Percentiles rank a stretch among this genome's conserved stretches.
Conservation (phyloP, 2,888 invertebrate genomes). For the Pammene aurita region DNA sequence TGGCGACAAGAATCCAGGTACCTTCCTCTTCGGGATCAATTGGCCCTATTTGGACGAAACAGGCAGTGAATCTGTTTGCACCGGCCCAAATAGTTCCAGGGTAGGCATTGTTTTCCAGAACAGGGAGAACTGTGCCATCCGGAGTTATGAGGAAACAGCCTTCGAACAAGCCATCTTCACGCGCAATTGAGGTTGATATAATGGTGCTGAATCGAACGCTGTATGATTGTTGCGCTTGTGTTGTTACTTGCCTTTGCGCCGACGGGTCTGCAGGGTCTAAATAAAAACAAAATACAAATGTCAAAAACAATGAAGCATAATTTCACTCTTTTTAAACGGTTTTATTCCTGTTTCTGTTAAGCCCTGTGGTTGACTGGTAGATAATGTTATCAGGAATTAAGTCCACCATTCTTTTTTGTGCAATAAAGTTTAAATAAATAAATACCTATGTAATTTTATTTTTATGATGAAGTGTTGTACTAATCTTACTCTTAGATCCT, state of each 20-base stretch:
- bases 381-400: too few species aligned
- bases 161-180: constrained; percentile 35
- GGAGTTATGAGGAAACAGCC: constrained; percentile 40
- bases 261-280: constrained; percentile 33
- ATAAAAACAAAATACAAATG: not conserved
- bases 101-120: constrained; percentile 21
- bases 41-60: constrained; percentile 40
- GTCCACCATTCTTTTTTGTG: too few species aligned
- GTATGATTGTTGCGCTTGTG: constrained; percentile 22
- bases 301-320: too few species aligned
- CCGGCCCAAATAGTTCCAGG: constrained; percentile 35
- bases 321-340: too few species aligned
- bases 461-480: too few species aligned
- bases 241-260: constrained; percentile 29
- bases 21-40: constrained; percentile 36
- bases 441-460: too few species aligned
- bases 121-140: constrained; percentile 34
- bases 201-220: constrained; percentile 22
- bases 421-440: not conserved
- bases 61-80: constrained; percentile 33
- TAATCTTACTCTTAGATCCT: too few species aligned
- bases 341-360: too few species aligned
- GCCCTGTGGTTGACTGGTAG: too few species aligned
- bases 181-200: constrained; percentile 31
- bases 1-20: constrained; percentile 30